These are phyloP conservation scores for Chalcis sispes DNA, from an alignment of 2,888 invertebrate species.

Conservation along the genomic window DNA sequence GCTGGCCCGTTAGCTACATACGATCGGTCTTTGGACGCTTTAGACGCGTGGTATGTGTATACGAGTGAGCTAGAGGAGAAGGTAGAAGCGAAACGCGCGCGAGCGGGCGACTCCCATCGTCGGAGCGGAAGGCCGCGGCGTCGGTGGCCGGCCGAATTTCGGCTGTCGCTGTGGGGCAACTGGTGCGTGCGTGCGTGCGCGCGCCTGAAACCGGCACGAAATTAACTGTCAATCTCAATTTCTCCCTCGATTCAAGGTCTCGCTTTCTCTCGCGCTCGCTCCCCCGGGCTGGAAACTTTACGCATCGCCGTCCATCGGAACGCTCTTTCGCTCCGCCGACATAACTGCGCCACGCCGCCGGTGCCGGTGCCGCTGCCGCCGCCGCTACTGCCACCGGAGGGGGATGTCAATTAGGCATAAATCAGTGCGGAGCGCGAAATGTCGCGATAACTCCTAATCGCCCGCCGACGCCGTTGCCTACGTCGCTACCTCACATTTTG, in stretches of 20 bases:
- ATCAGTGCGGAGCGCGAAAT: conserved; percentile 30
- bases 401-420: conserved; percentile 50
- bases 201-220: conserved; percentile 67
- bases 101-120: conserved; percentile 56
- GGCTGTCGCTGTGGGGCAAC: conserved; percentile 38
- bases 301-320: conserved; percentile 48
- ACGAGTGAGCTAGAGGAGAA: no score
- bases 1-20: no score
- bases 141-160: conserved; percentile 72
- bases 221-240: conserved; percentile 77
- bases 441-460: conserved; percentile 19
- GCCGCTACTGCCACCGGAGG: not conserved
- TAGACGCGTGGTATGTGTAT: no score
- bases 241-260: conserved; percentile 59
- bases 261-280: conserved; percentile 12
- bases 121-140: conserved; percentile 72
- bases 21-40: not conserved
- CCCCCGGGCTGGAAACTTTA: conserved; percentile 23
- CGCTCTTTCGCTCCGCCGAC: no score
- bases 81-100: not conserved
- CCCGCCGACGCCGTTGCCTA: not conserved
- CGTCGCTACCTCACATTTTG: no score
- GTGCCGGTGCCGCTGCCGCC: no score
- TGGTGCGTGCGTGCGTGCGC: conserved; percentile 26
- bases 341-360: no score